Conservation (phyloP, 2,797 vertebrate species). For the Acrossocheilus fasciatus region DNA sequence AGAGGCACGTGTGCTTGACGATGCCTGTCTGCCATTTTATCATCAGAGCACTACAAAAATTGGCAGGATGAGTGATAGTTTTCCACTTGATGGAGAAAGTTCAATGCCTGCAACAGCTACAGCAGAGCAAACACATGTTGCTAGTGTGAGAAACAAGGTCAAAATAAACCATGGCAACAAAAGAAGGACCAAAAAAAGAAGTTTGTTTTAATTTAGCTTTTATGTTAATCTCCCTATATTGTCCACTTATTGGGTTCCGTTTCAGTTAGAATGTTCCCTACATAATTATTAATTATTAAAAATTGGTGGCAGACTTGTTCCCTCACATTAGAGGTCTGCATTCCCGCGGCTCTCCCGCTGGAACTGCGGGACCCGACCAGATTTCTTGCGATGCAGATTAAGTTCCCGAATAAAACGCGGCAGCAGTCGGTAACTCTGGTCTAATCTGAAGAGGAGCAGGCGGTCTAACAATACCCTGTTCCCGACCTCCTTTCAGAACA, state of each 20-base stretch:
- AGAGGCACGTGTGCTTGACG: slow-evolving; percentile 27
- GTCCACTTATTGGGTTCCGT: background rate
- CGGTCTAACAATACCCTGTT: too few relatives aligned
- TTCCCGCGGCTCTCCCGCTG: too few relatives aligned
- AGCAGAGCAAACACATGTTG: slow-evolving; percentile 1
- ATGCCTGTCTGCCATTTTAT: slow-evolving; percentile 36
- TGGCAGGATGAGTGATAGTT: slow-evolving; percentile 47
- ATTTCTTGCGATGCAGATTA: too few relatives aligned
- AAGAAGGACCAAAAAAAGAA: background rate
- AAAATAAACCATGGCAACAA: background rate
- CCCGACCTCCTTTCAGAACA: too few relatives aligned
- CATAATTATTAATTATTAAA: background rate
- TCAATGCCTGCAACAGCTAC: slow-evolving; percentile 30
- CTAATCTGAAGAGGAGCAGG: too few relatives aligned
- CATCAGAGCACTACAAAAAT: slow-evolving; percentile 45
- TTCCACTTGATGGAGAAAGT: slow-evolving; percentile 38
- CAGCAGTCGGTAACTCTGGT: too few relatives aligned
- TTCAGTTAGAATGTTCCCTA: background rate
- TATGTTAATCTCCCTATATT: background rate
- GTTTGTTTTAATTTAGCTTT: background rate
- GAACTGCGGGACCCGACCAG: too few relatives aligned
- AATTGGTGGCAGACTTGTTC: background rate
- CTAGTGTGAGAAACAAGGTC: background rate
- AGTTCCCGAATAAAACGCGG: too few relatives aligned
- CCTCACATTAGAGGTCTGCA: background rate